These are phyloP conservation scores for Caenorhabditis sp. DNA, from an alignment of 2,888 invertebrate genomes.

Conservation along the genomic window DNA sequence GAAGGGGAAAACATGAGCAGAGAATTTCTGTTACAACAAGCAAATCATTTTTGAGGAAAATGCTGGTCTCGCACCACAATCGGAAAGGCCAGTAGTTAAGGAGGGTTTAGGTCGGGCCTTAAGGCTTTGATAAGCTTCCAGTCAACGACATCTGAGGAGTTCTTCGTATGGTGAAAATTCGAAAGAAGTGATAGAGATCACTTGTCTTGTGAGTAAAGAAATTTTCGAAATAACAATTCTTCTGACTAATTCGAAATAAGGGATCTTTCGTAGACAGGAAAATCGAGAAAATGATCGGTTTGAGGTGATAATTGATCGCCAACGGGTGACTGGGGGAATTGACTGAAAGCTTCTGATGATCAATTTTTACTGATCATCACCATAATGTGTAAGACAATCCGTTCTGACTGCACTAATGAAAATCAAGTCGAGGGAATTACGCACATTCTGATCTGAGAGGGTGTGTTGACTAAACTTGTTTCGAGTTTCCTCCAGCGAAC, in stretches of 20 bases:
- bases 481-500: not conserved
- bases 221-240: slow-evolving; percentile 7
- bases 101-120: too few species aligned
- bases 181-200: not conserved
- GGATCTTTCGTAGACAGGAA: not conserved
- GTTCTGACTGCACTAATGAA: not conserved
- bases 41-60: too few species aligned
- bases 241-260: slow-evolving; percentile 4
- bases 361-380: not conserved
- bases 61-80: too few species aligned
- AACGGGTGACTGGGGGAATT: not conserved
- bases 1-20: not conserved
- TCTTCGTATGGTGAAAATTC: too few species aligned
- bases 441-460: not conserved
- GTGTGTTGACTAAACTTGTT: not conserved
- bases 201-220: not conserved
- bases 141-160: too few species aligned
- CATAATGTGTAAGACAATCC: too few species aligned
- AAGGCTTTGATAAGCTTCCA: too few species aligned
- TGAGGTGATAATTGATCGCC: not conserved
- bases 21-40: too few species aligned
- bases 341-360: not conserved
- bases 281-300: slow-evolving; percentile 7
- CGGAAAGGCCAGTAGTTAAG: not conserved
- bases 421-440: not conserved